phyloP scores from a whole-genome alignment of 1,140 invertebrate genomes.

The Dendroctonus ponderosae region DNA sequence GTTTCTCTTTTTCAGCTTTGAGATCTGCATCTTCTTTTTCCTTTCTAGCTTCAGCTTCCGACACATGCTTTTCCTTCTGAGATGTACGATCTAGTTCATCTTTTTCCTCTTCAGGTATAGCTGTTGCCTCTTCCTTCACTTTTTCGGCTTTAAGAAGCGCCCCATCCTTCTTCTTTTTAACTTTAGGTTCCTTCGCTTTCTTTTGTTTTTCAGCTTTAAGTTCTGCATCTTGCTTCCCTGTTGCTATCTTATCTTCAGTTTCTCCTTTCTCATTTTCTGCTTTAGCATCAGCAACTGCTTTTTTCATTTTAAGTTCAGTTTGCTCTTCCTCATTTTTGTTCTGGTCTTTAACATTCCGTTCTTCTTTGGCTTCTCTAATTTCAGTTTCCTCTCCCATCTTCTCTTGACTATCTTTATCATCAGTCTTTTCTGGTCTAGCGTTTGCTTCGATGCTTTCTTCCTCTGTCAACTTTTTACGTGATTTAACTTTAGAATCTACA shows the following conservation, averaged over 20 bases:
- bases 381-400: slow-evolving; percentile 32
- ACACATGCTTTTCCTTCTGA: slow-evolving; percentile 39
- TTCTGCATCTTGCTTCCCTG: slow-evolving; percentile 4
- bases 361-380: slow-evolving; percentile 35
- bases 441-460: slow-evolving; percentile 3
- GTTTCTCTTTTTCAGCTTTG: slow-evolving; percentile 28
- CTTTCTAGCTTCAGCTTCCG: slow-evolving; percentile 33
- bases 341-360: slow-evolving; percentile 36
- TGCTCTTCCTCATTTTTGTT: slow-evolving; percentile 24
- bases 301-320: background rate
- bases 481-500: background rate
- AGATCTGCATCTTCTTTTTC: slow-evolving; percentile 34
- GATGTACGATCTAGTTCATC: slow-evolving; percentile 5
- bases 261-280: slow-evolving; percentile 4
- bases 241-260: slow-evolving; percentile 6
- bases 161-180: slow-evolving; percentile 30
- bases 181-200: slow-evolving; percentile 2
- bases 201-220: slow-evolving; percentile 4
- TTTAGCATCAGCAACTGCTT: slow-evolving; percentile 1
- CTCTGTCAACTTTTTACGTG: background rate
- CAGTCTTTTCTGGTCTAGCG: background rate
- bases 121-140: slow-evolving; percentile 37
- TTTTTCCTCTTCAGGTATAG: slow-evolving; percentile 16
- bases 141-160: slow-evolving; percentile 36
- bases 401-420: slow-evolving; percentile 32